phyloP scores from a whole-genome alignment of 2,797 vertebrate genomes.

The Gymnoscopelus braueri region DNA sequence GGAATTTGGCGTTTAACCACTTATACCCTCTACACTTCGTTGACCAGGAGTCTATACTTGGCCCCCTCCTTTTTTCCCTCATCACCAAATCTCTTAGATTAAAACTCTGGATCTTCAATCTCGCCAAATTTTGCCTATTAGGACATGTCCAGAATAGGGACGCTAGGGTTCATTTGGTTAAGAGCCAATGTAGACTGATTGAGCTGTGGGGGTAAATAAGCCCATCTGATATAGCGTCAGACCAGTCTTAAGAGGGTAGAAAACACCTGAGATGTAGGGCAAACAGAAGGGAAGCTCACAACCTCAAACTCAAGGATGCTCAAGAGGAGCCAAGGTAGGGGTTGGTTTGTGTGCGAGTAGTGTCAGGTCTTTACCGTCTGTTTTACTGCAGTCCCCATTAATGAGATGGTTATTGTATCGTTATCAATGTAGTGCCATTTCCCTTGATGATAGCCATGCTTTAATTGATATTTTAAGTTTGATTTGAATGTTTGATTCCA shows the following conservation, averaged over 20 bases:
- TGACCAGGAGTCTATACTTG: too few relatives aligned
- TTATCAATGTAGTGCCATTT: conserved; percentile 56
- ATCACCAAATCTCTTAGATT: too few relatives aligned
- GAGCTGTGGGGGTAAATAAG: conserved; percentile 14
- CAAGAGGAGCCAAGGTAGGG: conserved; percentile 18
- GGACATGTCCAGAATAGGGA: too few relatives aligned
- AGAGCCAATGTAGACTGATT: conserved; percentile 8
- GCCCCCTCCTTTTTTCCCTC: too few relatives aligned
- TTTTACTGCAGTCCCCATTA: conserved; percentile 39
- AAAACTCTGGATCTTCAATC: too few relatives aligned
- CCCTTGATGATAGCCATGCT: conserved; percentile 37
- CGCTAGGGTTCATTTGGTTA: neutral
- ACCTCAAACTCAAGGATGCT: conserved; percentile 14
- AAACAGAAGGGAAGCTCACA: conserved; percentile 34
- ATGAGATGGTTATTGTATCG: conserved; percentile 33
- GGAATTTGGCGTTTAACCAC: too few relatives aligned
- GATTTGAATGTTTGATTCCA: conserved; percentile 1
- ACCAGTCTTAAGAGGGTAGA: conserved; percentile 27
- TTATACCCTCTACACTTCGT: too few relatives aligned
- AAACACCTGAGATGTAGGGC: conserved; percentile 48
- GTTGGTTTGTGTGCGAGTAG: neutral
- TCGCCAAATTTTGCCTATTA: too few relatives aligned
- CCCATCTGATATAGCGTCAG: conserved; percentile 19
- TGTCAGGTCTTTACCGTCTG: conserved; percentile 40
- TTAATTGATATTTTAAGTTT: conserved; percentile 32